Base-by-base conservation (phyloP, 2,797 vertebrate genomes). In the Chaenodraco wilsoni region DNA sequence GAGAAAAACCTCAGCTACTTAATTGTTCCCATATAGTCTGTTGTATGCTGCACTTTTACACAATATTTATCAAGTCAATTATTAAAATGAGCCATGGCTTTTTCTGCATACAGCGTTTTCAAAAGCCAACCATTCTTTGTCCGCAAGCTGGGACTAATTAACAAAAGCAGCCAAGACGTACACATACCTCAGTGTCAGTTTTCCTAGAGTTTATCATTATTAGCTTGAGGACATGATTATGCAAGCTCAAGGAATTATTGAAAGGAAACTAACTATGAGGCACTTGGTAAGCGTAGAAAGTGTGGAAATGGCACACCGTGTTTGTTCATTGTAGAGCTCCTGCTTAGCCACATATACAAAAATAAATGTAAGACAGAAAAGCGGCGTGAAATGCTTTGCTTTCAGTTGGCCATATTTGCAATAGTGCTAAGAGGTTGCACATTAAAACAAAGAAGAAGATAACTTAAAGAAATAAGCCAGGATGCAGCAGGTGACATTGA, bases 171-270 rank as follows among this genome's bases (percentile, higher is more conserved):
- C 65, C 3, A 16, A 83, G 69, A 85, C 65, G 15, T 69, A 55
- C 61, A 46, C 65, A 72, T 74, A 88, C 76, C 76, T 85, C 80
- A 80, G 72, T 78, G 86, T 85, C 80, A 51, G 54, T 78, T 84
- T 83, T 57, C 76, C 65, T 37, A 5, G 65, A 81, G 79, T 85
- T 88, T 82, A 82, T 87, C 86, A 89, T 89, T 91, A 81, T 88
- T 87, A 84, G 84, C 87, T 62, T 23, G 57, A 85, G 78, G 89
- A 81, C 82, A 79, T 79, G 78, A 90, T 91, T 86, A 84, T 72
- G 76, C 23, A 15, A 19, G 80, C 59, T 85, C 66, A 78, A 80
- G 65, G 72, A 83, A 78, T 86, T 76, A 79, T 81, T 82, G 72
- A 87, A 83, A 76, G 80, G 65, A 68, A 74, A 69, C 12, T 45